A percentile compares a stretch with the other conserved stretches of the same genome.
Evolutionary conservation across 2,113 vertebrate genomes (phyloP).

Genomic region (Elanus axillaris): DNA sequence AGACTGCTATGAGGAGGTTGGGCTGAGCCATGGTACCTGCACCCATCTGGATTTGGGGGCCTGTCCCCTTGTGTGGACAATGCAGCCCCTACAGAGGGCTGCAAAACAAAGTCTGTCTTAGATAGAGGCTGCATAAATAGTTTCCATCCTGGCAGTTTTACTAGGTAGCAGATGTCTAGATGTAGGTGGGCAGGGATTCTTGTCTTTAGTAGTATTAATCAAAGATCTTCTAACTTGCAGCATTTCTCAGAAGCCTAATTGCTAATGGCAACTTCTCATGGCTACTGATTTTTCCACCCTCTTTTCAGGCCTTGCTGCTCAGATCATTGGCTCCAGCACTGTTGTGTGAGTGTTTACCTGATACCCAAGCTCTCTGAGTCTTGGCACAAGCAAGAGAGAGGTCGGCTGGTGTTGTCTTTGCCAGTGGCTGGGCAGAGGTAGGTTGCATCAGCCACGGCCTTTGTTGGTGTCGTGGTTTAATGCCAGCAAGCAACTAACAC

Average conservation of each 20-base stretch:
- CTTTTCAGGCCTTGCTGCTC: not conserved
- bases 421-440: not conserved
- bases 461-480: no score
- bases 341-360: not conserved
- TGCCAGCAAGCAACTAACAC: no score
- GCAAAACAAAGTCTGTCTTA: not conserved
- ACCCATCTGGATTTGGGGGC: not conserved
- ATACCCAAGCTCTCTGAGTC: not conserved
- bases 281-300: not conserved
- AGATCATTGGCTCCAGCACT: not conserved
- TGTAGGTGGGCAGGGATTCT: not conserved
- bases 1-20: not conserved
- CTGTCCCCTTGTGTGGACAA: not conserved
- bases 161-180: not conserved
- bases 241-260: not conserved
- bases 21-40: not conserved
- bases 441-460: not conserved
- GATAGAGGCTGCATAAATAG: not conserved
- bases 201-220: not conserved
- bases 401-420: not conserved
- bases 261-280: not conserved
- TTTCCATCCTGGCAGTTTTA: not conserved
- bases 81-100: not conserved
- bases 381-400: not conserved
- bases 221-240: not conserved